Evolutionary conservation across 2,797 vertebrate species (phyloP), one percentile per base, ranked within the genome.

Genomic region (Loriculus beryllinus): DNA sequence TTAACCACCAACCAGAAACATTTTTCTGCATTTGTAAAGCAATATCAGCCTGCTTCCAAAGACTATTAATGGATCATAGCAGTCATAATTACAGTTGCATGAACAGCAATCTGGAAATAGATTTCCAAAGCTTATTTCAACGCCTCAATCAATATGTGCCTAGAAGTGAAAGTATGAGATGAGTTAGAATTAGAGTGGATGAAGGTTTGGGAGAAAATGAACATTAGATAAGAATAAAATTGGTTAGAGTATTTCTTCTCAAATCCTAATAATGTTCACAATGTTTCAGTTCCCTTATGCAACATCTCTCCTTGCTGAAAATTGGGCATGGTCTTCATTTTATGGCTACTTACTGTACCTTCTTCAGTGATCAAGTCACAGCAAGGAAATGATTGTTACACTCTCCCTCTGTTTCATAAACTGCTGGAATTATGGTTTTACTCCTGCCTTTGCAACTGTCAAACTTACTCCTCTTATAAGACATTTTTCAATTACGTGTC

Each of bases 71-170:
- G 69, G 85, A 90, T 84, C 81, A 90, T 15, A 83, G 68, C 16
- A 81, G n/a, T 57, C 16, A 52, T 86, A 90, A 94, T 70, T 90
- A 56, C 74, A 86, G 51, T n/a, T 79, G 67, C 67, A 68, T 0
- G 10, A 82, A 90, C 10, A 82, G 77, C 75, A 94, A 77, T 80
- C 75, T 91, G 62, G 63, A 85, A 94, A 94, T 56, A 85, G 68
- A 88, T 91, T 93, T 89, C 68, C 26, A 80, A 63, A 64, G n/a
- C 82, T 74, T 2, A 93, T 84, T 80, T 88, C 70, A 74, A 59
- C 52, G 35, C 60, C 29, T 89, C 51, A 67, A 74, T 74, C 89
- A 85, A 89, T 82, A 45, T 60, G 14, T 60, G 17, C 43, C 57
- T 71, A 45, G 19, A 43, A 86, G 60, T 52, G 62, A 87, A 88